phyloP scores from a whole-genome alignment of 2,888 invertebrate genomes.

The Entomobrya multifasciata region DNA sequence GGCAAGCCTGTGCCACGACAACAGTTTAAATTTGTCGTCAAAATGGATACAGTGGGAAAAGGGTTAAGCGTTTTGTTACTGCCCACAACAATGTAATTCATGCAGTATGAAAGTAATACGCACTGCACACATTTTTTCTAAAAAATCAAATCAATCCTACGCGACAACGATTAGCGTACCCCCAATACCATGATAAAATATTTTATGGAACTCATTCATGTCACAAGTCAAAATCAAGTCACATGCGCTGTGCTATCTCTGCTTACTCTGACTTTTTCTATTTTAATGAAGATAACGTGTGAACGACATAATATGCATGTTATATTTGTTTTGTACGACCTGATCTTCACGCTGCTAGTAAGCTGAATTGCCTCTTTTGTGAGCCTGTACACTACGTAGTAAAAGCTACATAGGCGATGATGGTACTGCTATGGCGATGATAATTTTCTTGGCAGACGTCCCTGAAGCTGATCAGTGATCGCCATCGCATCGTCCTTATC shows the following conservation, averaged over 20 bases:
- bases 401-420: not conserved
- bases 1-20: no score
- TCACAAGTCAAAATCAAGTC: not conserved
- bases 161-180: no score
- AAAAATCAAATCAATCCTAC: conserved; percentile 4
- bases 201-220: not conserved
- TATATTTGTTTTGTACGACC: no score
- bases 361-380: no score
- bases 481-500: not conserved
- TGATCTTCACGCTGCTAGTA: not conserved
- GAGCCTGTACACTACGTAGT: not conserved
- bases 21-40: no score
- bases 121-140: not conserved
- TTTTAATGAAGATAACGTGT: conserved; percentile 11
- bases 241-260: not conserved
- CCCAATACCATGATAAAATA: not conserved
- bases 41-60: no score
- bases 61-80: no score
- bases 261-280: not conserved
- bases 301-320: not conserved
- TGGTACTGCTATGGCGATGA: conserved; percentile 6
- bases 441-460: conserved; percentile 19
- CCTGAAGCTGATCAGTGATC: conserved; percentile 51
- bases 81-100: no score
- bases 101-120: no score